Conservation (phyloP, 2,797 vertebrate species). For the Acrocephalus scirpaceus region DNA sequence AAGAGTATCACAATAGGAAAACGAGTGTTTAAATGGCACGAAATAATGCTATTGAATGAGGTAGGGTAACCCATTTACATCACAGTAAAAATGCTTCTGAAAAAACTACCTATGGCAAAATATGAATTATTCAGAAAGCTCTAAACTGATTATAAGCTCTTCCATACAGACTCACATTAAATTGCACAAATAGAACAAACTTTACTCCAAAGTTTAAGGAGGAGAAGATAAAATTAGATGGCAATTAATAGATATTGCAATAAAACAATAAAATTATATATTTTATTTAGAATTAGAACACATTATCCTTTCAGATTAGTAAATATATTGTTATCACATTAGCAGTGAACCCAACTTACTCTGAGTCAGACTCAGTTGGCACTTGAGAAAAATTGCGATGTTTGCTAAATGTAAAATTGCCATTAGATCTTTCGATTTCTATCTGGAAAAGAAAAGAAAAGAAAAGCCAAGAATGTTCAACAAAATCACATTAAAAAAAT, state of each 20-base stretch:
- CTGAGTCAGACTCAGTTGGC: not conserved
- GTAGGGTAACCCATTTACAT: not conserved
- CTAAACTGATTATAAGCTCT: not conserved
- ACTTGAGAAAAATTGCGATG: rapidly evolving
- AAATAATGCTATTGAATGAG: not conserved
- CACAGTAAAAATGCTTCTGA: not conserved
- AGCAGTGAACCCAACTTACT: constrained; percentile 57
- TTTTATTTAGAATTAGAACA: not conserved
- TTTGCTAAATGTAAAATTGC: rapidly evolving
- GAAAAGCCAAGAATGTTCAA: not conserved
- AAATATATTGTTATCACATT: not conserved
- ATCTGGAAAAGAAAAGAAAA: constrained; percentile 32
- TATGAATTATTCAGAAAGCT: not conserved
- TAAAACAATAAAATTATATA: not conserved
- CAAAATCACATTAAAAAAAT: not conserved
- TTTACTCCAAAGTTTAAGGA: not conserved
- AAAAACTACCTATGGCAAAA: not conserved
- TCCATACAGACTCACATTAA: not conserved
- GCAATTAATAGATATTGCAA: not conserved
- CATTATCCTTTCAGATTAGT: not conserved
- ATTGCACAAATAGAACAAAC: not conserved
- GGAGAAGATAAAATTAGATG: not conserved
- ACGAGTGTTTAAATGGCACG: not conserved
- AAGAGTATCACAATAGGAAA: not conserved
- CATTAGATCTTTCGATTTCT: rapidly evolving